phyloP scores from a whole-genome alignment of 2,113 vertebrate genomes.

The Ginglymostoma cirratum region DNA sequence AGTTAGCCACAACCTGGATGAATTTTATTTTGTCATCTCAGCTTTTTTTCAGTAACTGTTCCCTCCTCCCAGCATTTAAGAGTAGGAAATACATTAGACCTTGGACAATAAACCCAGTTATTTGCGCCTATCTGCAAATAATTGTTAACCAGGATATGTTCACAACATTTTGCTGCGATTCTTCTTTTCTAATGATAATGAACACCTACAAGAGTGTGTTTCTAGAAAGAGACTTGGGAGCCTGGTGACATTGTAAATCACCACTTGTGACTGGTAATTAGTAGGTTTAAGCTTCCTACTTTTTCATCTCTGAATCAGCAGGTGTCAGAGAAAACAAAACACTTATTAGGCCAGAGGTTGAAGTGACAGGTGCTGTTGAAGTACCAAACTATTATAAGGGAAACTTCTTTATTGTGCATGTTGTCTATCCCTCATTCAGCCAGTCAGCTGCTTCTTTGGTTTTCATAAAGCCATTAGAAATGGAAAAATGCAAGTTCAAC shows the following conservation, averaged over 20 bases:
- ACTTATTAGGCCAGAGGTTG: slow-evolving; percentile 24
- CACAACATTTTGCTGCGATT: slow-evolving; percentile 30
- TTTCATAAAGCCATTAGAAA: neutral
- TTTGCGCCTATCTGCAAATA: slow-evolving; percentile 32
- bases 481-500: neutral
- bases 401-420: neutral
- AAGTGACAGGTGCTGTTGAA: slow-evolving; percentile 17
- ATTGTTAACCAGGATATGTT: neutral
- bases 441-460: neutral
- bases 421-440: neutral
- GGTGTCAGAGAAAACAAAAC: slow-evolving; percentile 35
- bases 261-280: slow-evolving; percentile 46
- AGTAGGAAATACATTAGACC: slow-evolving; percentile 30
- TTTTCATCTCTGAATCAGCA: slow-evolving; percentile 36
- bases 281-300: slow-evolving; percentile 41
- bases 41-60: slow-evolving; percentile 12
- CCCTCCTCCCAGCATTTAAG: neutral
- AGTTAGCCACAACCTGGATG: neutral
- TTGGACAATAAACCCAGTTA: slow-evolving; percentile 26
- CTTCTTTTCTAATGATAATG: slow-evolving; percentile 27
- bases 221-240: slow-evolving; percentile 39
- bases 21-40: slow-evolving; percentile 20
- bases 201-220: slow-evolving; percentile 50
- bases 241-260: slow-evolving; percentile 41
- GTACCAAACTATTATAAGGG: neutral